Evolutionary conservation across 2,797 vertebrate genomes (phyloP).

Genomic region (Microhierax caerulescens): DNA sequence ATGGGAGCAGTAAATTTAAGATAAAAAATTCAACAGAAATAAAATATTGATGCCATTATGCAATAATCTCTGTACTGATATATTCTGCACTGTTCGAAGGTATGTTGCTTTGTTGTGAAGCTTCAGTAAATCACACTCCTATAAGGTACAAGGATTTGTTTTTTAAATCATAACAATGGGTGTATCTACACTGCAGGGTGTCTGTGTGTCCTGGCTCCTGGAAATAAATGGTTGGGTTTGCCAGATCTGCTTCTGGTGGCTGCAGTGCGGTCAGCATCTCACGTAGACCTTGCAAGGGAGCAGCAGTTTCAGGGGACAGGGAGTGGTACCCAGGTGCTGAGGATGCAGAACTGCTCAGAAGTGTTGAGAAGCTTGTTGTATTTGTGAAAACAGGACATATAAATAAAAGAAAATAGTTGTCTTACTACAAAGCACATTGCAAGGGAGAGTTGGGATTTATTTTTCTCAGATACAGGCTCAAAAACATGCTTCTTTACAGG

Average conservation of each 20-base stretch:
- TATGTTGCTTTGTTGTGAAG: neutral
- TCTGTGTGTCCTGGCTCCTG: neutral
- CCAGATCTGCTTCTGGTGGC: neutral
- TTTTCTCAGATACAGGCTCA: neutral
- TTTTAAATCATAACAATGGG: neutral
- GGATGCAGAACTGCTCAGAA: neutral
- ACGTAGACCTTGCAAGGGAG: neutral
- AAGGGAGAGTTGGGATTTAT: neutral
- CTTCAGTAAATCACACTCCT: neutral
- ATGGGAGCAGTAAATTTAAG: slow-evolving; percentile 63
- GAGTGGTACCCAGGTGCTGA: neutral
- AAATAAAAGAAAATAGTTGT: neutral
- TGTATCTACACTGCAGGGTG: neutral
- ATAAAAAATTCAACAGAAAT: slow-evolving; percentile 73
- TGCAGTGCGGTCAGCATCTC: rapidly evolving
- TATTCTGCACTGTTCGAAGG: neutral
- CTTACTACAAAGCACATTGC: neutral
- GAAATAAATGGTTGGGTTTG: neutral
- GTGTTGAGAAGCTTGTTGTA: rapidly evolving
- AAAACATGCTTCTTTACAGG: neutral
- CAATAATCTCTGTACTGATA: slow-evolving; percentile 18
- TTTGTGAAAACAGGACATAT: neutral
- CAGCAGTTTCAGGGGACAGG: neutral
- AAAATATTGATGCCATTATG: slow-evolving; percentile 73
- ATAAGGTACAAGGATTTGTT: neutral